phyloP scores from a whole-genome alignment of 92 coral and sea anemone species.

The Porites cylindrica region DNA sequence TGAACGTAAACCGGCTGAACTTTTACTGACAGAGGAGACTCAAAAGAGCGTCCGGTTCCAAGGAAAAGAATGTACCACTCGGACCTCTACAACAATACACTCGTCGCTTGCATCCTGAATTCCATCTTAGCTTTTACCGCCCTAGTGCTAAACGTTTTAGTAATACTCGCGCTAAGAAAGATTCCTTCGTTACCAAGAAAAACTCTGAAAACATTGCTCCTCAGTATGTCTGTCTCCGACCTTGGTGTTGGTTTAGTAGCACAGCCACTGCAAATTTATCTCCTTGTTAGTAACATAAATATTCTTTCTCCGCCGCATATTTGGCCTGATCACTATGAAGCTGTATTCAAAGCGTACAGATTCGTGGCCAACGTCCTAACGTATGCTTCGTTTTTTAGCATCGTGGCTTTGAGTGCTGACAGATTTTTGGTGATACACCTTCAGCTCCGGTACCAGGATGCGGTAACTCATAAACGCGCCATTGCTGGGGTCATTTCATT shows the following conservation, averaged over 20 bases:
- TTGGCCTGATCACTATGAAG: too few species aligned
- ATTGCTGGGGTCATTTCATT: background rate
- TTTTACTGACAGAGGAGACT: too few species aligned
- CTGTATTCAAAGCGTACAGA: too few species aligned
- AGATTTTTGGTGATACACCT: constrained; percentile 8
- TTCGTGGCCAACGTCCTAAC: background rate
- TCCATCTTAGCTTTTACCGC: background rate
- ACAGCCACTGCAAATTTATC: background rate
- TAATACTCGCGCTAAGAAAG: background rate
- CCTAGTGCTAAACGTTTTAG: background rate
- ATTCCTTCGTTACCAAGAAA: background rate
- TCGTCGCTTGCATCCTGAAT: background rate
- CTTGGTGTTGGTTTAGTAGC: constrained; percentile 14
- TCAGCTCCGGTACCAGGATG: constrained; percentile 17
- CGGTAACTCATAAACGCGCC: constrained; percentile 4
- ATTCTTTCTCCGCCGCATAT: too few species aligned
- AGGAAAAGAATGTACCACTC: too few species aligned
- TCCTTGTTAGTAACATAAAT: background rate
- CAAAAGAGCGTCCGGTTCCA: too few species aligned
- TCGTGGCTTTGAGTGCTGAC: constrained; percentile 4
- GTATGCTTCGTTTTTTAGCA: constrained; percentile 5
- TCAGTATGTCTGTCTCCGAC: constrained; percentile 11
- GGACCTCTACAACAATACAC: too few species aligned
- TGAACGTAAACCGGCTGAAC: too few species aligned
- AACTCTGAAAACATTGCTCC: background rate